Evolutionary conservation across 2,888 invertebrate genomes (phyloP), one percentile per base, ranked within the genome.

Genomic region (Phengaris arion): DNA sequence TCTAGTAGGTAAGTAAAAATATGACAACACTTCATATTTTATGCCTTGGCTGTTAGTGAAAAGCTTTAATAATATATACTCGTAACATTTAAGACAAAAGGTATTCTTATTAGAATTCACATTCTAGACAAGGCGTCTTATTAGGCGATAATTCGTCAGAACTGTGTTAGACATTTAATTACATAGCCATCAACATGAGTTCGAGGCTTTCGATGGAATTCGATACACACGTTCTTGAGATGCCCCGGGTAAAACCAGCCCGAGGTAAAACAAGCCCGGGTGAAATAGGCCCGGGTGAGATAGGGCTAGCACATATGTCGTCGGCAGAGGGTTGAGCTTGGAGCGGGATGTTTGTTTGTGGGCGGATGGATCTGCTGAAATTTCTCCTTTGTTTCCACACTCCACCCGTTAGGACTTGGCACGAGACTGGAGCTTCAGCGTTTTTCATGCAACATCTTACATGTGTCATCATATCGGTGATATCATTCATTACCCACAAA

Each of bases 341-440:
- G 85, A 84, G 85, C 82, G 82, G 84, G 83, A 81, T 90, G 91
- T 91, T 91, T 91, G 91, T 89, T 89, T 90, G 91, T 86, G 91
- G 91, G 89, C 87, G 90, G 91, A 84, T 90, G 90, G 89, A 84
- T 89, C 87, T 84, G 84, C 87, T 84, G 88, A 87, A 90, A 91
- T 91, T 89, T 90, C 90, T 86, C 89, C 91, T 91, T 92, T 91
- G 91, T 90, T 89, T 87, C 88, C 88, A 86, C 79, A 80, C 82
- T 81, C 81, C 82, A 88, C 90, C 87, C 89, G 84, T 83, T 74
- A 76, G 78, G 74, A 54, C 45, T 74, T 76, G 80, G 80, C 76
- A 0, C 75, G 78, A 79, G 76, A 8, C 3, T 78, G 68, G 75
- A 81, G 76, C 70, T 75, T 52, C 12, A 46, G 12, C 51, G 64